A percentile compares a stretch with the other conserved stretches of the same genome.
phyloP scores from a whole-genome alignment of 92 coral and sea anemone genomes.

The Epizoanthus stellaris region DNA sequence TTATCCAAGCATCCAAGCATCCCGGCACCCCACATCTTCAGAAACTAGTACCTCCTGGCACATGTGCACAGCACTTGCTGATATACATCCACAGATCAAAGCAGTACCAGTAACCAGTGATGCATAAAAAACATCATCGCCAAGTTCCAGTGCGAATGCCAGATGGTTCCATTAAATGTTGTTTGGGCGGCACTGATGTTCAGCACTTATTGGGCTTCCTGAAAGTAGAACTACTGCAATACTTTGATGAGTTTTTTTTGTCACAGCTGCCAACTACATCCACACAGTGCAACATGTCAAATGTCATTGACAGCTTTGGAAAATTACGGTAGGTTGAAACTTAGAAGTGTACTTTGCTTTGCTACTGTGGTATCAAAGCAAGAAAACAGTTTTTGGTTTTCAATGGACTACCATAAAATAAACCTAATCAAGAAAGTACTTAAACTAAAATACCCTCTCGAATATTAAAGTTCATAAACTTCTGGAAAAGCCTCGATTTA shows the following conservation, averaged over 20 bases:
- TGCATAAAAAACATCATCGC: constrained; percentile 13
- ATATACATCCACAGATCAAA: constrained; percentile 32
- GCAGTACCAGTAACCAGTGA: constrained; percentile 8
- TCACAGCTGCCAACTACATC: constrained; percentile 40
- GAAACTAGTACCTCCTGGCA: constrained; percentile 41
- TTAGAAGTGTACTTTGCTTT: background rate
- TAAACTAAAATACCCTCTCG: background rate
- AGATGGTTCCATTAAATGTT: constrained; percentile 31
- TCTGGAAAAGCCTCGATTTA: too few relatives aligned
- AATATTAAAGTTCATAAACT: too few relatives aligned
- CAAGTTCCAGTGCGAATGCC: constrained; percentile 35
- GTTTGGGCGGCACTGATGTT: constrained; percentile 49
- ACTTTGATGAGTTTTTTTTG: constrained; percentile 46
- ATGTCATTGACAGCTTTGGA: constrained; percentile 53
- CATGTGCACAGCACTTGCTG: constrained; percentile 44
- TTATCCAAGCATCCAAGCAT: too few relatives aligned
- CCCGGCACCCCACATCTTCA: too few relatives aligned
- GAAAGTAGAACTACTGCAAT: constrained; percentile 12
- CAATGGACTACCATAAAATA: background rate
- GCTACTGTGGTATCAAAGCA: too few relatives aligned
- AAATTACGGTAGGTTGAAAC: background rate
- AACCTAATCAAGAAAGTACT: background rate
- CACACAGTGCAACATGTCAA: constrained; percentile 41
- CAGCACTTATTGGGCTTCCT: constrained; percentile 42
- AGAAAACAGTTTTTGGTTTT: background rate